Evolutionary conservation across 2,797 vertebrate genomes (phyloP).

Genomic region (Notolepis coatsorum): DNA sequence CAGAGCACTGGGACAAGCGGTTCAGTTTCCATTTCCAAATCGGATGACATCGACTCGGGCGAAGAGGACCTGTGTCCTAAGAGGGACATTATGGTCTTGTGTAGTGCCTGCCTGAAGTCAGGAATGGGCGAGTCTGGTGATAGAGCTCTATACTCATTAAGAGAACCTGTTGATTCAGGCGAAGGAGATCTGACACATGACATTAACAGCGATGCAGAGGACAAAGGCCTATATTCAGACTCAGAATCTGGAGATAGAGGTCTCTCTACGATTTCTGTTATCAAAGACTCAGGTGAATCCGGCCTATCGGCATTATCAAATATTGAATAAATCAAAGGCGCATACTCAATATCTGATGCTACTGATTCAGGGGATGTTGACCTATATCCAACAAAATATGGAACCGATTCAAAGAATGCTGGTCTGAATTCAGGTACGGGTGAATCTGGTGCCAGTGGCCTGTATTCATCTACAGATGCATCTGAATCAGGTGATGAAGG

Average conservation of each 20-base stretch:
- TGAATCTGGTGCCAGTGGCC: constrained; percentile 43
- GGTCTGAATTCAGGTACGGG: constrained; percentile 16
- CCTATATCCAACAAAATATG: constrained; percentile 50
- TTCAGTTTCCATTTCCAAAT: constrained; percentile 32
- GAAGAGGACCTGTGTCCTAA: constrained; percentile 37
- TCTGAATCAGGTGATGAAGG: constrained; percentile 50
- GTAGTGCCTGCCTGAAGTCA: constrained; percentile 18
- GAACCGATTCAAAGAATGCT: constrained; percentile 36
- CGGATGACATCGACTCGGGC: constrained; percentile 55
- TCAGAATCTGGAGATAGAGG: constrained; percentile 45
- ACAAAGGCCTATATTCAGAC: constrained; percentile 36
- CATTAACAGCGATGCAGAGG: constrained; percentile 29
- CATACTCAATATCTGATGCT: constrained; percentile 33
- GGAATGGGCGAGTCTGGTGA: constrained; percentile 47
- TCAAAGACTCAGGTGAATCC: constrained; percentile 27
- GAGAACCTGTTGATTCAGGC: constrained; percentile 40
- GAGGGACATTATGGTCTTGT: not conserved
- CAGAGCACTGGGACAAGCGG: not conserved
- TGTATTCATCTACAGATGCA: constrained; percentile 8
- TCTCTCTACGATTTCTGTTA: constrained; percentile 32
- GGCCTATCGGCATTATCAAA: constrained; percentile 23
- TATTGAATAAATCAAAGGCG: constrained; percentile 1
- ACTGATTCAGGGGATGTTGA: constrained; percentile 35
- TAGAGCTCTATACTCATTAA: constrained; percentile 30
- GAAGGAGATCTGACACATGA: constrained; percentile 46